Base-by-base conservation (phyloP, 2,797 vertebrate species). In the Myiothlypis chrysogaster region DNA sequence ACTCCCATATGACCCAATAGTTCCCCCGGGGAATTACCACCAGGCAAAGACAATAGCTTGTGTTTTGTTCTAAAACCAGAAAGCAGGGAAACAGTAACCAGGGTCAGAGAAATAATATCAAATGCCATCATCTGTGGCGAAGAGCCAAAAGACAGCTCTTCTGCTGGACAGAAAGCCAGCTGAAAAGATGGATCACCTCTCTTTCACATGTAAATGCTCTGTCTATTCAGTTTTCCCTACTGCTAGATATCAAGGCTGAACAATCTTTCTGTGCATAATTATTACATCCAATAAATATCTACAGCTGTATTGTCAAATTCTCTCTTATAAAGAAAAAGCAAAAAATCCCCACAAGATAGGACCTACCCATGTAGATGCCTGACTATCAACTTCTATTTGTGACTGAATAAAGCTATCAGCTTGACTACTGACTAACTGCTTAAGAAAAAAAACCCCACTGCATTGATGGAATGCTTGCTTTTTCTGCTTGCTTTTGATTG, bases 311-410 rank as follows among this genome's bases (percentile, higher is more conserved):
- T 69, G 17, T 32, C 59, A 79, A 72, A 68, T 46, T 60, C 6
- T 60, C 16, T 89, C 46, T 41, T 70, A n/a, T 34, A 86, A 83
- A 63, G 10, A 6, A 32, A 47, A 19, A 19, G 17, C 15, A 27
- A 14, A 3, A 0, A 63, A 23, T 1, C 6, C 14, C 2, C 19
- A 20, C 8, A 66, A 79, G 14, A 34, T 14, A 87, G 2, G 7
- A 87, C 32, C 27, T 60, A 56, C 14, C 13, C 28, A 41, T 14
- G 41, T 19, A 87, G 77, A 81, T 25, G 8, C 21, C 32, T 65
- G 59, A 11, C 23, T 76, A 59, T 41, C n/a, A 55, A 20, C 35
- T 83, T 64, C 49, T 64, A 6, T 34, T 76, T 39, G 22, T 27
- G 78, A 52, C 27, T 37, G 17, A 87, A 68, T 28, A 8, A 81